A percentile compares a stretch with the other conserved stretches of the same genome.
phyloP scores from a whole-genome alignment of 2,113 vertebrate species.

The Neolamprologus variostigma region DNA sequence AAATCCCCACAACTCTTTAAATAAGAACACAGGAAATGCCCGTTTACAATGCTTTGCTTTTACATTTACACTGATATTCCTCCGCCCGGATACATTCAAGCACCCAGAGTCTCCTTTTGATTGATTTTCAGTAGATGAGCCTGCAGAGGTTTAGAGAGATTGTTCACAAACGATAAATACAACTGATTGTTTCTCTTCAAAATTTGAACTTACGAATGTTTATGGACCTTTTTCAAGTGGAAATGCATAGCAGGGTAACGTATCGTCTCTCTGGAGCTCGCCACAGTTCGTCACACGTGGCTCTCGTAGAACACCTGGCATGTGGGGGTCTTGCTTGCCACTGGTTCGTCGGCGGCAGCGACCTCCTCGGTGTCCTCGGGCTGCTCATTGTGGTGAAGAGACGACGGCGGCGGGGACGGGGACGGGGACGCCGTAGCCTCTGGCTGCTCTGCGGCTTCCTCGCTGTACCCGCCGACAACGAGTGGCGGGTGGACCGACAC shows the following conservation, averaged over 20 bases:
- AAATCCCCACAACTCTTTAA: background rate
- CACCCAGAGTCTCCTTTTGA: background rate
- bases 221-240: conserved; percentile 21
- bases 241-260: conserved; percentile 57
- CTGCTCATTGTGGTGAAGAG: conserved; percentile 1
- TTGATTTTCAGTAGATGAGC: background rate
- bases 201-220: conserved; percentile 1
- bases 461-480: conserved; percentile 46
- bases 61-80: conserved; percentile 2
- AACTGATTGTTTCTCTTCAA: conserved; percentile 1
- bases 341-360: accelerated
- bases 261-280: background rate
- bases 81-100: conserved; percentile 59
- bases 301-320: conserved; percentile 87
- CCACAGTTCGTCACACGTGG: conserved; percentile 79
- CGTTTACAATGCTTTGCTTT: conserved; percentile 31
- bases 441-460: conserved; percentile 63
- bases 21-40: background rate
- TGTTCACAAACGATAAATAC: background rate
- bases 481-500: conserved; percentile 88
- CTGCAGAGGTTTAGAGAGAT: background rate
- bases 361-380: background rate
- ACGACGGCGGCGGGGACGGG: background rate
- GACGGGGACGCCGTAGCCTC: conserved; percentile 39
- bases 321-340: conserved; percentile 38